Evolutionary conservation across 2,113 vertebrate species (phyloP).

Genomic region (Tragulus kanchil): DNA sequence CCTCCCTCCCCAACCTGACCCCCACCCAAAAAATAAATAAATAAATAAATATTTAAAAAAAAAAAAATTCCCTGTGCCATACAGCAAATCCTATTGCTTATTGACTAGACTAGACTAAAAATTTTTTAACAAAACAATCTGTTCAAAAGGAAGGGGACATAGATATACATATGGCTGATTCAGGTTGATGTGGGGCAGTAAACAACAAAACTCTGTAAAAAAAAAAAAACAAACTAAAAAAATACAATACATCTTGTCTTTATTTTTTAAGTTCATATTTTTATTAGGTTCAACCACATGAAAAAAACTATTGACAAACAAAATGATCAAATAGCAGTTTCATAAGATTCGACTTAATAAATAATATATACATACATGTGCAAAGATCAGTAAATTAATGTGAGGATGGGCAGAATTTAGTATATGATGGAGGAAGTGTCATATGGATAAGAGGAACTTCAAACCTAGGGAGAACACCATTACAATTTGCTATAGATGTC

Average conservation of each 20-base stretch:
- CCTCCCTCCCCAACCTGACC: too few species aligned
- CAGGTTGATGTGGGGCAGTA: too few species aligned
- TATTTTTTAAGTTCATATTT: neutral
- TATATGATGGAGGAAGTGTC: neutral
- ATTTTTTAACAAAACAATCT: neutral
- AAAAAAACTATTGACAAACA: neutral
- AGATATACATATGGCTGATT: too few species aligned
- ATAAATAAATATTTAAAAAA: too few species aligned
- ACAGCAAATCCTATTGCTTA: neutral
- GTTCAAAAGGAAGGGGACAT: too few species aligned
- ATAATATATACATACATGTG: neutral
- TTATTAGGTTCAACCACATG: neutral
- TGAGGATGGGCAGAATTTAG: neutral
- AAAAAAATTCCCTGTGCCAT: neutral
- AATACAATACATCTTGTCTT: too few species aligned
- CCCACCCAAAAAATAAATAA: too few species aligned
- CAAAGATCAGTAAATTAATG: neutral
- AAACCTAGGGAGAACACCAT: neutral
- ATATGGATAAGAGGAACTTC: neutral
- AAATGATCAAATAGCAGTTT: slow-evolving; percentile 16
- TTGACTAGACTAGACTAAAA: neutral
- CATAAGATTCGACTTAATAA: neutral
- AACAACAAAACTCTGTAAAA: too few species aligned
- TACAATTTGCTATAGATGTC: neutral
- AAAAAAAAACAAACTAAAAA: too few species aligned